These are phyloP conservation scores for Pithys albifrons DNA, from an alignment of 2,113 vertebrate species.

Conservation along the genomic window DNA sequence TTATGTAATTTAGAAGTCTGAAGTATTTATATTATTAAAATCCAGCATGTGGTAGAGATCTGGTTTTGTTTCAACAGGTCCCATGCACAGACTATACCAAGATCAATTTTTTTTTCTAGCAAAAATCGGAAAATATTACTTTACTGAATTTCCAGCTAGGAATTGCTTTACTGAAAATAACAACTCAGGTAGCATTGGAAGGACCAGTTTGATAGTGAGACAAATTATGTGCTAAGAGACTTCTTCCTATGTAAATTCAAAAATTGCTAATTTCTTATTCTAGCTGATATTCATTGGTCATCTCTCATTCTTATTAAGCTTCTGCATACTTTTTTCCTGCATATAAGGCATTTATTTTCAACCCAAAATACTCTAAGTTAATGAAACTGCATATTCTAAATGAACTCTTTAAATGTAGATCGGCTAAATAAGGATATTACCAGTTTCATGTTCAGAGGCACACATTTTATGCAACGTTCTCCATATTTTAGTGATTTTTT, in stretches of 20 bases:
- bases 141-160: not conserved
- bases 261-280: not conserved
- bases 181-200: not conserved
- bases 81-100: not conserved
- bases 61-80: not conserved
- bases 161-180: not conserved
- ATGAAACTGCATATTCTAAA: not conserved
- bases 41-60: not conserved
- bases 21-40: constrained; percentile 21
- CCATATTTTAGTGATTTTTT: not conserved
- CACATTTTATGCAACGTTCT: not conserved
- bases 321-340: not conserved
- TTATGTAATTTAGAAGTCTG: constrained; percentile 13
- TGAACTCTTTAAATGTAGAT: not conserved
- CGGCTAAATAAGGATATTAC: not conserved
- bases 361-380: not conserved
- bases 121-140: not conserved
- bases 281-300: not conserved
- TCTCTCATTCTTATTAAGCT: not conserved
- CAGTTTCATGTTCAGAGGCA: not conserved
- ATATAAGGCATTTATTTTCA: not conserved
- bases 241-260: not conserved
- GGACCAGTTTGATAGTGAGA: not conserved
- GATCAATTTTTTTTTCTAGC: not conserved
- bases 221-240: not conserved